A percentile compares a stretch with the other conserved stretches of the same genome.
phyloP scores from a whole-genome alignment of 2,113 vertebrate species.

The Prunella himalayana region DNA sequence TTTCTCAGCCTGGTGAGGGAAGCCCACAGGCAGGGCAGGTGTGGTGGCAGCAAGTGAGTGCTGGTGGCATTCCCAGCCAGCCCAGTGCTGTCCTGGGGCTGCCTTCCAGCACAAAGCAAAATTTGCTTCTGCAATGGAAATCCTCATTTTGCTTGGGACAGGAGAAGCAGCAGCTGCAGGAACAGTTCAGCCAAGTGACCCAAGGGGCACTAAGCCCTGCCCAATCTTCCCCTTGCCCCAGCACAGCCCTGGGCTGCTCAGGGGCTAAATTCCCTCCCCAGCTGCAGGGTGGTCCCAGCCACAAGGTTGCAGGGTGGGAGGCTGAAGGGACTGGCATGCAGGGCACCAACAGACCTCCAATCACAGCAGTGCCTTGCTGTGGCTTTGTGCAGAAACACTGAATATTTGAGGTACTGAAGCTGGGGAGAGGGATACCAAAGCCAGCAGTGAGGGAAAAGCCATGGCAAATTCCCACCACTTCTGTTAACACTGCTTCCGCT shows the following conservation, averaged over 20 bases:
- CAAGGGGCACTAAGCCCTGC: background rate
- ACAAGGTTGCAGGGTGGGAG: fast-evolving
- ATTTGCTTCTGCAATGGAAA: background rate
- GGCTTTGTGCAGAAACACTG: background rate
- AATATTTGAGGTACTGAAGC: background rate
- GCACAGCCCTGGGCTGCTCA: background rate
- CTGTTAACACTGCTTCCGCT: background rate
- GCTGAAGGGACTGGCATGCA: background rate
- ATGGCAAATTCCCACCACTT: background rate
- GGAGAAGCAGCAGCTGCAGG: background rate
- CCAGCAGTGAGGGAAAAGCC: background rate
- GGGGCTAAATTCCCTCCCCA: background rate
- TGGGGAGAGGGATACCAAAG: background rate
- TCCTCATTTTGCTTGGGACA: background rate
- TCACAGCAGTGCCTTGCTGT: background rate
- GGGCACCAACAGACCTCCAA: background rate
- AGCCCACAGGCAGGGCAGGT: background rate
- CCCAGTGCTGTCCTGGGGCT: background rate
- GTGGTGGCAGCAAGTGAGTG: background rate
- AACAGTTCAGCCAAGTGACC: background rate
- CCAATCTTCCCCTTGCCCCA: background rate
- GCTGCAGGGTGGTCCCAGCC: background rate
- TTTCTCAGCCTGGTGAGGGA: background rate
- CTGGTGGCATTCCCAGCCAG: background rate
- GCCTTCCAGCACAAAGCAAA: background rate